Evolutionary conservation across 2,113 vertebrate genomes (phyloP), one percentile per base, ranked within the genome.

Genomic region (Pachyramphus minor): DNA sequence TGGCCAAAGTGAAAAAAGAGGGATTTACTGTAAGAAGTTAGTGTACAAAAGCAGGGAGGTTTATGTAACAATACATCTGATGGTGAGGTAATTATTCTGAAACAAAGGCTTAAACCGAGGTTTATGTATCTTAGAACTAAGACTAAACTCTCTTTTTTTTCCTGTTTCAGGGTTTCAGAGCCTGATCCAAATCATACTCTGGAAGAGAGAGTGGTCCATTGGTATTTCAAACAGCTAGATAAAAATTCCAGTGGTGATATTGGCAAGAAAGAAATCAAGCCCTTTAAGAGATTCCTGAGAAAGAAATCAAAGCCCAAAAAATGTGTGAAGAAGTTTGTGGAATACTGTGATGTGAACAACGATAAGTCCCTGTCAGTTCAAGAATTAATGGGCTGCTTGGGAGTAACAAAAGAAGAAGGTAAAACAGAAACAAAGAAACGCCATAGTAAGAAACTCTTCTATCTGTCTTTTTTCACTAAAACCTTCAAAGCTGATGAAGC

Each of bases 251-350:
- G 98, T 5, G 99, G 99, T 4, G 99, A 99, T 96, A 99, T 99
- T 4, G 99, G 99, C 77, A 99, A 99, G 94, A 99, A 99, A 94
- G 99, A 99, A 97, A 99, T 99, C 94, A 99, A 99, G 63, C 99
- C 99, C 14, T 99, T 99, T 96, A 99, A 99, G 96, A 98, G 99
- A 50, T 98, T 99, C 87, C 98, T 99, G 35, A 98, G 99, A 86
- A 99, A 99, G 94, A 99, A 99, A 73, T 99, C 99, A 81, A 99
- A 99, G 94, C 99, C 99, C 15, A 99, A 99, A 92, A 99, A 99
- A 90, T 99, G 99, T 22, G 99, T 99, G 93, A 99, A 99, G 98
- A 99, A 98, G 97, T 99, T 99, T 89, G 99, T 99, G 88, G 99
- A 99, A 91, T 99, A 99, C 94, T 99, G 99, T 8, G 99, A 99